Evolutionary conservation across 2,888 invertebrate genomes (phyloP).

Genomic region (Netelia melanura): DNA sequence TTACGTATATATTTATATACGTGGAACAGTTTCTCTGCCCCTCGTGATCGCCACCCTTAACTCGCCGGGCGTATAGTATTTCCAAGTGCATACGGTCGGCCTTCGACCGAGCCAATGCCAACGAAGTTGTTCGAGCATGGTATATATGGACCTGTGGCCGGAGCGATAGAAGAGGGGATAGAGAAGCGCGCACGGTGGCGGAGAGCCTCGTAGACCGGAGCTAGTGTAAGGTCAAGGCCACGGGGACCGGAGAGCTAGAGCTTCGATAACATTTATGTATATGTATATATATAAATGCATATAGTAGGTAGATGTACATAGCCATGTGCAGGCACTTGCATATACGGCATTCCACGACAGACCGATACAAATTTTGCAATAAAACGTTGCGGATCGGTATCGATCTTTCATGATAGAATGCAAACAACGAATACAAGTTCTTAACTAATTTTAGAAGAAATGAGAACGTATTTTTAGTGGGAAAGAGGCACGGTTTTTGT

Average conservation of each 20-base stretch:
- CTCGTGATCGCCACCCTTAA: constrained; percentile 48
- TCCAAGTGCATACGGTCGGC: constrained; percentile 68
- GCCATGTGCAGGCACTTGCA: constrained; percentile 26
- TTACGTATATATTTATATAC: no score
- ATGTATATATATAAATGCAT: constrained; percentile 38
- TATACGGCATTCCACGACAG: background rate
- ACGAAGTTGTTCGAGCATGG: constrained; percentile 63
- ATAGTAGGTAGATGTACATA: background rate
- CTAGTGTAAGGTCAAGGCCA: constrained; percentile 80
- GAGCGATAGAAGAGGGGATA: constrained; percentile 18
- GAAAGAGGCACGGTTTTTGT: no score
- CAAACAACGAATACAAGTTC: background rate
- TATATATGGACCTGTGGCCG: constrained; percentile 50
- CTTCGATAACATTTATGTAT: constrained; percentile 47
- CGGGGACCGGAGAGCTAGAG: constrained; percentile 63
- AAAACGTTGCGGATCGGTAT: background rate
- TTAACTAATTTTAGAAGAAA: background rate
- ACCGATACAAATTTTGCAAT: background rate
- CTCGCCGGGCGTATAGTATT: constrained; percentile 36
- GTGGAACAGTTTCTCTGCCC: constrained; percentile 19
- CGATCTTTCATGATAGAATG: background rate
- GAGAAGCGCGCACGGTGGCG: constrained; percentile 34
- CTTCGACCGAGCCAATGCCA: constrained; percentile 69
- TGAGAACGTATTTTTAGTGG: no score
- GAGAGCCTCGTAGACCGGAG: constrained; percentile 72